These are phyloP conservation scores for Drosophila neotestacea DNA, from an alignment of 2,888 invertebrate species.

Conservation along the genomic window DNA sequence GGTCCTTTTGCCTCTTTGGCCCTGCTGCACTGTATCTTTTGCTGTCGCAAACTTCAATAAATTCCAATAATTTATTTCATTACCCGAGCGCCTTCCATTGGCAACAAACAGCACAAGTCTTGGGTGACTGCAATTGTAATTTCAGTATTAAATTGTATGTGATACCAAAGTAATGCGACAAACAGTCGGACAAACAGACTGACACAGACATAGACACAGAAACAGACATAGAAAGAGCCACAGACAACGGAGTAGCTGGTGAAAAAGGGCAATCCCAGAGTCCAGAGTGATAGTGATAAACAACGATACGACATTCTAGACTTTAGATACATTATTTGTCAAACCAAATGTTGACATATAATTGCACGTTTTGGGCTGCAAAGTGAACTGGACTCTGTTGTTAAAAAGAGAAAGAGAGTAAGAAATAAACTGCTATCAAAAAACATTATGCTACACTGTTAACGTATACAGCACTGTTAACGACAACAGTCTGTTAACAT, in stretches of 20 bases:
- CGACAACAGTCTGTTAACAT: too few relatives aligned
- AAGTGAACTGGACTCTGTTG: not conserved
- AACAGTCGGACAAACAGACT: conserved; percentile 2
- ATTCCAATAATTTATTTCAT: conserved; percentile 71
- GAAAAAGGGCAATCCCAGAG: conserved; percentile 7
- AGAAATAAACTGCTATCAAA: too few relatives aligned
- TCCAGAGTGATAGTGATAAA: conserved; percentile 15
- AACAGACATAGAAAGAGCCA: not conserved
- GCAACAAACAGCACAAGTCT: conserved; percentile 11
- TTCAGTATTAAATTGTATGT: conserved; percentile 35
- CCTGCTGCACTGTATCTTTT: conserved; percentile 25
- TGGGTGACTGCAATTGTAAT: conserved; percentile 37
- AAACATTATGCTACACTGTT: too few relatives aligned
- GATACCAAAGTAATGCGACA: conserved; percentile 26
- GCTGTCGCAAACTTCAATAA: conserved; percentile 65
- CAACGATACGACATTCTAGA: conserved; percentile 3
- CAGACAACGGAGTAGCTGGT: not conserved
- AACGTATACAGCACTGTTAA: too few relatives aligned
- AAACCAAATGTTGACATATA: conserved; percentile 27
- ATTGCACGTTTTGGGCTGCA: conserved; percentile 29
- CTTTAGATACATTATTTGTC: conserved; percentile 24
- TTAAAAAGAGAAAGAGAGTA: not conserved
- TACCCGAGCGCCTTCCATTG: conserved; percentile 35
- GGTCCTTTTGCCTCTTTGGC: conserved; percentile 12
- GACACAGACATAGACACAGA: not conserved